Percentiles rank a stretch among this genome's conserved stretches.
Conservation (phyloP, 1,140 invertebrate genomes). For the Mya arenaria region DNA sequence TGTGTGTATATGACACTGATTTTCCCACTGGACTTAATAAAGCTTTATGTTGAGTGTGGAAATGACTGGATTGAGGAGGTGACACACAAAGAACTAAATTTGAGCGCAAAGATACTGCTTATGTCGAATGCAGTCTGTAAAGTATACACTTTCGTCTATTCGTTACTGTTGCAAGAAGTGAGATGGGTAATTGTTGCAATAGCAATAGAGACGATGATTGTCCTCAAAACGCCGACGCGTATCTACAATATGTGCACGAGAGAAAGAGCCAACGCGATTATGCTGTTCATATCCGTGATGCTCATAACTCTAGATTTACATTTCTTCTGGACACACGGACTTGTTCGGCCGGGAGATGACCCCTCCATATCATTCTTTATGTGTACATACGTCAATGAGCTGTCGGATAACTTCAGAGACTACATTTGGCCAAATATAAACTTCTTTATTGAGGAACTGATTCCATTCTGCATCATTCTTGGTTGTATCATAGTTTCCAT, state of each 20-base stretch:
- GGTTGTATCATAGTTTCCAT: conserved; percentile 48
- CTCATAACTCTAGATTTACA: conserved; percentile 78
- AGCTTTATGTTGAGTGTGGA: conserved; percentile 75
- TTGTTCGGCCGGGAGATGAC: conserved; percentile 59
- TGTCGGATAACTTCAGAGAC: conserved; percentile 68
- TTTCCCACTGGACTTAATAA: conserved; percentile 69
- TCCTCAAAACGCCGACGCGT: conserved; percentile 68
- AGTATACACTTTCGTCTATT: conserved; percentile 74
- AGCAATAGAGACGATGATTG: conserved; percentile 74
- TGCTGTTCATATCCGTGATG: conserved; percentile 74
- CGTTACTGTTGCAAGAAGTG: conserved; percentile 70
- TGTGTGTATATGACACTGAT: conserved; percentile 77
- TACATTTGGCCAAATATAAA: conserved; percentile 72
- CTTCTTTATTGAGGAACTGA: conserved; percentile 62
- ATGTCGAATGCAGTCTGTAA: conserved; percentile 76
- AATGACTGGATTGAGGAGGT: conserved; percentile 70
- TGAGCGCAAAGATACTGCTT: conserved; percentile 65
- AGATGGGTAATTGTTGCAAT: conserved; percentile 78
- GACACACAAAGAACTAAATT: conserved; percentile 43
- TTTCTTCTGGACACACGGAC: conserved; percentile 78
- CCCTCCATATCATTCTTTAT: conserved; percentile 37
- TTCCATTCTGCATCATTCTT: conserved; percentile 67
- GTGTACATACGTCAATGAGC: conserved; percentile 67
- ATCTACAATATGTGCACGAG: conserved; percentile 76
- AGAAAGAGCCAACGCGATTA: conserved; percentile 73